Evolutionary conservation across 53 echinoderm and acorn worm species (phyloP).

Genomic region (Henricia sp.): DNA sequence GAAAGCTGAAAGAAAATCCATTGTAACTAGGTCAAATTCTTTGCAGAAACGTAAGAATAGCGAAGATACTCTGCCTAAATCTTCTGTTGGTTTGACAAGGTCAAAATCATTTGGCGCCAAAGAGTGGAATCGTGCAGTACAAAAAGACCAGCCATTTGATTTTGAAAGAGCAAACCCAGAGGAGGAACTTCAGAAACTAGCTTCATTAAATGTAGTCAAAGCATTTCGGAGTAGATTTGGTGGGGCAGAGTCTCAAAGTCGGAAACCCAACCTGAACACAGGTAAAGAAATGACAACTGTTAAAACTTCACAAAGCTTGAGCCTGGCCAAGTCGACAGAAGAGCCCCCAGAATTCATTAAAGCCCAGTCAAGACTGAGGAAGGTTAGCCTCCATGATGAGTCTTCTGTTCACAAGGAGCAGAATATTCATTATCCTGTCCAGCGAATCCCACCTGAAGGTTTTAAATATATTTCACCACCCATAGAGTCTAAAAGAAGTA

Average conservation of each 20-base stretch:
- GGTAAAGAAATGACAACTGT: background rate
- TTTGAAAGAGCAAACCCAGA: conserved; percentile 30
- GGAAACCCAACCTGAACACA: background rate
- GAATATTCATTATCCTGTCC: background rate
- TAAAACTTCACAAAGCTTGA: conserved; percentile 1
- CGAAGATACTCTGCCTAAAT: background rate
- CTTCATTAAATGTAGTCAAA: conserved; percentile 63
- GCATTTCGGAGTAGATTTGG: conserved; percentile 59
- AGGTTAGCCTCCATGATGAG: conserved; percentile 5
- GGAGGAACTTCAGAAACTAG: conserved; percentile 65
- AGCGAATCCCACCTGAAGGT: background rate
- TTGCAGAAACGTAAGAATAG: conserved; percentile 14
- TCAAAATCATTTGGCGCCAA: conserved; percentile 54
- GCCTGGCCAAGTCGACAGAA: background rate
- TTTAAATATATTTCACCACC: too few species aligned
- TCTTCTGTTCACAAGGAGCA: background rate
- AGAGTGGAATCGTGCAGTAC: conserved; percentile 19
- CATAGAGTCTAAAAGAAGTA: background rate
- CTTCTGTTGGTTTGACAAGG: conserved; percentile 12
- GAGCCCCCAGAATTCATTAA: conserved; percentile 16
- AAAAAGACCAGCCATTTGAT: background rate
- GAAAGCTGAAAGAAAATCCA: conserved; percentile 3
- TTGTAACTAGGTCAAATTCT: conserved; percentile 34
- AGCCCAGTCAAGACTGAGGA: conserved; percentile 40
- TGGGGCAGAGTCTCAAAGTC: background rate